Evolutionary conservation across 1,140 invertebrate species (phyloP).

Genomic region (Caenorhabditis briggsae): DNA sequence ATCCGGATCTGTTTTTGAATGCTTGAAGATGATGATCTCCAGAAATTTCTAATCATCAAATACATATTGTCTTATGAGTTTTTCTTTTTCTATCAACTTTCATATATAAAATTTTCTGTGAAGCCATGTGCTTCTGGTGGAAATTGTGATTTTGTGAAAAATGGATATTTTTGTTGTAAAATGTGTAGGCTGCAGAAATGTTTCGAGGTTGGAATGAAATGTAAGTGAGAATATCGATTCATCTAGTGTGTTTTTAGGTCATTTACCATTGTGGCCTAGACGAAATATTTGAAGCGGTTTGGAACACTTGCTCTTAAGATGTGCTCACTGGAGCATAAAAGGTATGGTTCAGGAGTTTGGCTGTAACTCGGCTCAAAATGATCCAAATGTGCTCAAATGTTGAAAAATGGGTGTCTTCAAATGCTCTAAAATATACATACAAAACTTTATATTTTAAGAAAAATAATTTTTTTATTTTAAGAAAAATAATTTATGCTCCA

Average conservation of each 20-base stretch:
- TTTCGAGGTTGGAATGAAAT: conserved; percentile 6
- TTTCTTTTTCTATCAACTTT: background rate
- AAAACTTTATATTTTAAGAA: too few relatives aligned
- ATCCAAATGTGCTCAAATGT: too few relatives aligned
- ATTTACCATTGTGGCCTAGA: background rate
- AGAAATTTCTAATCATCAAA: background rate
- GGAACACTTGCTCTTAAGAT: too few relatives aligned
- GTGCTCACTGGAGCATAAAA: too few relatives aligned
- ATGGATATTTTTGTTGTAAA: background rate
- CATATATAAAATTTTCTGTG: too few relatives aligned
- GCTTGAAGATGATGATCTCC: background rate
- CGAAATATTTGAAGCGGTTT: too few relatives aligned
- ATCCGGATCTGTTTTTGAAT: background rate
- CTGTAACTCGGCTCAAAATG: too few relatives aligned
- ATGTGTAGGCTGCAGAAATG: background rate
- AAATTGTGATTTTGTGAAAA: background rate
- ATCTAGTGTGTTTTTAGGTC: background rate
- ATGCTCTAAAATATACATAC: too few relatives aligned
- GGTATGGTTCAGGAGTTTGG: too few relatives aligned
- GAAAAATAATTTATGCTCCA: too few relatives aligned
- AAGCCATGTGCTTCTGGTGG: background rate
- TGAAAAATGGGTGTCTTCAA: too few relatives aligned
- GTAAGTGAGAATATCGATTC: background rate
- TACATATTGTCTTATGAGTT: background rate
- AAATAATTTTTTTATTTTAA: too few relatives aligned